phyloP scores from a whole-genome alignment of 2,113 vertebrate genomes.

The Sporophila hypoxantha region DNA sequence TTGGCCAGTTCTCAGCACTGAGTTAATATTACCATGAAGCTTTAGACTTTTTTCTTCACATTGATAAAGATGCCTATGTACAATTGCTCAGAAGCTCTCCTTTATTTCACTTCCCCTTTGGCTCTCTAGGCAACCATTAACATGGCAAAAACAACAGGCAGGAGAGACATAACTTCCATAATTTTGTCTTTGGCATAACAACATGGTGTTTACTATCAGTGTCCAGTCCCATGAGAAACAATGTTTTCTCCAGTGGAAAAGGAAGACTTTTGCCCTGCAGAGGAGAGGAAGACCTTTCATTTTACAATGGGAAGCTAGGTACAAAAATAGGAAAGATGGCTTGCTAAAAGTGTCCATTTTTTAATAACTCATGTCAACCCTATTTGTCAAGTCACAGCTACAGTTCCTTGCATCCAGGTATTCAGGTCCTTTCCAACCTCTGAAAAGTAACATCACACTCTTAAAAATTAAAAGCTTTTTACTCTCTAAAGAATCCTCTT shows the following conservation, averaged over 20 bases:
- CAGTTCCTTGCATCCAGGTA: neutral
- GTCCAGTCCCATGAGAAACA: neutral
- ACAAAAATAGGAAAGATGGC: neutral
- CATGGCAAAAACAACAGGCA: neutral
- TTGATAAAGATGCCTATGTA: neutral
- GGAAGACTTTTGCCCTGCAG: neutral
- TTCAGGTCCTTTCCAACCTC: neutral
- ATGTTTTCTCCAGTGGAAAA: neutral
- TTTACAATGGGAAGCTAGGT: neutral
- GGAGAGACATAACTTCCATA: neutral
- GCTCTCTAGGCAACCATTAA: neutral
- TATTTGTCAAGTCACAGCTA: neutral
- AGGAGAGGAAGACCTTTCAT: neutral
- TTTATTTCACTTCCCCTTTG: neutral
- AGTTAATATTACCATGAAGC: neutral
- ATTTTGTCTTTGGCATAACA: neutral
- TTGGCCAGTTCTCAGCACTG: neutral
- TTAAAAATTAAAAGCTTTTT: neutral
- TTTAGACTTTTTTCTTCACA: neutral
- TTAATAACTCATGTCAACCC: neutral
- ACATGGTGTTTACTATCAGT: neutral
- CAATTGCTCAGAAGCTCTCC: neutral
- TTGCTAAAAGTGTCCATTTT: neutral
- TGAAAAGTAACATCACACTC: neutral
- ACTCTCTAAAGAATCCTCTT: neutral